phyloP scores from a whole-genome alignment of 2,113 vertebrate species.

The Rynchops niger region DNA sequence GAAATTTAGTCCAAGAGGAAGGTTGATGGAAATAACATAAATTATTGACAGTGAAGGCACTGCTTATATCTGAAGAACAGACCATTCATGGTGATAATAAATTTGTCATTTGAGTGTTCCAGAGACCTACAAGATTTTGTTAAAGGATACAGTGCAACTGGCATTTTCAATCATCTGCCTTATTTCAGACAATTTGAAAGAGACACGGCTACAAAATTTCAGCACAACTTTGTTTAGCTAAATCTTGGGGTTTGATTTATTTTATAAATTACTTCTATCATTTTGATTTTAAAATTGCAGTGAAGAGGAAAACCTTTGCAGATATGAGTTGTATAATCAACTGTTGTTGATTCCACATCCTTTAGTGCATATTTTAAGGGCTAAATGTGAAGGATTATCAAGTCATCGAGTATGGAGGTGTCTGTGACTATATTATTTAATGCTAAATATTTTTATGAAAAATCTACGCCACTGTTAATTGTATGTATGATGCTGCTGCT shows the following conservation, averaged over 20 bases:
- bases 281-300: not conserved
- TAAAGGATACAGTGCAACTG: not conserved
- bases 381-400: constrained; percentile 19
- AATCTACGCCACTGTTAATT: not conserved
- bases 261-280: not conserved
- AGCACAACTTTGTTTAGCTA: not conserved
- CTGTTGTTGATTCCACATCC: not conserved
- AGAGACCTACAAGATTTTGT: not conserved
- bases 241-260: not conserved
- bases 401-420: not conserved
- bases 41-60: not conserved
- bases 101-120: not conserved
- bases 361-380: not conserved
- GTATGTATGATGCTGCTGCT: not conserved
- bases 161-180: not conserved
- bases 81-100: not conserved
- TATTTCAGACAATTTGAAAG: not conserved
- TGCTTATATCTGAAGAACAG: not conserved
- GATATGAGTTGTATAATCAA: not conserved
- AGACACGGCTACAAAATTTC: not conserved
- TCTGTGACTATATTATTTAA: not conserved
- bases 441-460: not conserved
- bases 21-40: not conserved
- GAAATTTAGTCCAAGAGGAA: not conserved
- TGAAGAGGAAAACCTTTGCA: not conserved